A percentile compares a stretch with the other conserved stretches of the same genome.
phyloP scores from a whole-genome alignment of 2,888 invertebrate genomes.

The Cataglyphis altisquamis region DNA sequence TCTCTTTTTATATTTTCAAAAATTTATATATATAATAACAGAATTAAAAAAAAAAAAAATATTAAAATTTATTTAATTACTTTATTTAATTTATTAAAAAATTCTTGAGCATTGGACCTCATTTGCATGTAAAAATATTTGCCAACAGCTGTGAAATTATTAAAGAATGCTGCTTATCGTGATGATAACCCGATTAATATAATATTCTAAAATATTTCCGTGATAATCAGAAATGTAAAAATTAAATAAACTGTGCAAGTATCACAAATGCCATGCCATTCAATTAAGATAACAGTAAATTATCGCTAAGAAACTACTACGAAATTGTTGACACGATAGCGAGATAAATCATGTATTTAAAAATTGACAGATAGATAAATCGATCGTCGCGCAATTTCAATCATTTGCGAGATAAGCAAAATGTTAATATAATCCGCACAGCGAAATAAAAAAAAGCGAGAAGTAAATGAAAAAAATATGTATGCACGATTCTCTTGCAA shows the following conservation, averaged over 20 bases:
- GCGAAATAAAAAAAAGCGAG: background rate
- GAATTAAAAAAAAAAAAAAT: background rate
- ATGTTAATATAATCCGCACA: background rate
- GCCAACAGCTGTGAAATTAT: background rate
- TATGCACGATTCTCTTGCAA: background rate
- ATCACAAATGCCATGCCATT: background rate
- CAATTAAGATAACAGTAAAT: conserved; percentile 16
- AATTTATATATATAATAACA: too few relatives aligned
- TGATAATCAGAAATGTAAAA: background rate
- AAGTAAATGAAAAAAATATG: background rate
- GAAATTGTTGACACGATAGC: background rate
- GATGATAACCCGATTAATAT: background rate
- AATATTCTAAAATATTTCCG: background rate
- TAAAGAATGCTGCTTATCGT: background rate
- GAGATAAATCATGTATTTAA: conserved; percentile 10
- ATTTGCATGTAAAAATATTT: background rate
- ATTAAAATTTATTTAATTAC: background rate
- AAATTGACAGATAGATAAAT: background rate
- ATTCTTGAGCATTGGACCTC: background rate
- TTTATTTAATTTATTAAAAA: background rate
- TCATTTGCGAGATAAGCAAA: background rate
- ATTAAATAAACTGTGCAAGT: background rate
- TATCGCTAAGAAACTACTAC: background rate
- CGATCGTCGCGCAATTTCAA: background rate
- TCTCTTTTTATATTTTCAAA: too few relatives aligned